Conservation (phyloP, 2,797 vertebrate genomes). For the Bovichtus variegatus region DNA sequence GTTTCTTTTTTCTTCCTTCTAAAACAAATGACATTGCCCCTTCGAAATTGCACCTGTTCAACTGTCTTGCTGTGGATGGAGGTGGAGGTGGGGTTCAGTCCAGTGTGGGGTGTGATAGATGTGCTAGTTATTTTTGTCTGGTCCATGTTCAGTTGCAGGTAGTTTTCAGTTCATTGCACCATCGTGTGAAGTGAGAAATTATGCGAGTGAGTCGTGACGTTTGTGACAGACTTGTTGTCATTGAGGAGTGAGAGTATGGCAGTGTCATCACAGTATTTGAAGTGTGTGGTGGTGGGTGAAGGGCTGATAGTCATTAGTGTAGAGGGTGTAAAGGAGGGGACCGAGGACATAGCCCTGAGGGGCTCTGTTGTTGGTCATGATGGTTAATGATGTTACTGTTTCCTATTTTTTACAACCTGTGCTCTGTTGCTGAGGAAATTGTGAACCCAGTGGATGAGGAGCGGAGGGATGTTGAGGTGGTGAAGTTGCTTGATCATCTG, state of each 20-base stretch:
- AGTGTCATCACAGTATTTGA: not conserved
- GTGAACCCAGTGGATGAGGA: not conserved
- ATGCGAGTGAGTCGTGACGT: not conserved
- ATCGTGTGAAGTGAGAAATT: not conserved
- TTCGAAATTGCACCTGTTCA: too few relatives aligned
- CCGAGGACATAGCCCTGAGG: not conserved
- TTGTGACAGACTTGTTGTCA: not conserved
- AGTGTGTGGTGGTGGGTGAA: not conserved
- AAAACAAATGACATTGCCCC: too few relatives aligned
- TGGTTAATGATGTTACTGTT: too few relatives aligned
- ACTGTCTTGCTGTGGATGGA: not conserved
- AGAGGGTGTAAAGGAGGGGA: not conserved
- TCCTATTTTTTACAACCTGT: too few relatives aligned
- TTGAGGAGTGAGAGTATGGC: not conserved
- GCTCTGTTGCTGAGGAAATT: not conserved
- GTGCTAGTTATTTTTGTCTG: not conserved
- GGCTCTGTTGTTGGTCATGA: not conserved
- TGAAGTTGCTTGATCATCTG: not conserved
- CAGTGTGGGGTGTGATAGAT: not conserved
- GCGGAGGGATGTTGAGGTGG: not conserved
- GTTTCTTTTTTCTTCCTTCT: too few relatives aligned
- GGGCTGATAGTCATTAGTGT: not conserved
- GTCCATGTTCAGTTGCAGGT: not conserved
- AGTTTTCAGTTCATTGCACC: not conserved
- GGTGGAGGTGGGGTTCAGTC: not conserved